Evolutionary conservation across 2,113 vertebrate species (phyloP), one percentile per base, ranked within the genome.

Genomic region (Hepsetus odoe): DNA sequence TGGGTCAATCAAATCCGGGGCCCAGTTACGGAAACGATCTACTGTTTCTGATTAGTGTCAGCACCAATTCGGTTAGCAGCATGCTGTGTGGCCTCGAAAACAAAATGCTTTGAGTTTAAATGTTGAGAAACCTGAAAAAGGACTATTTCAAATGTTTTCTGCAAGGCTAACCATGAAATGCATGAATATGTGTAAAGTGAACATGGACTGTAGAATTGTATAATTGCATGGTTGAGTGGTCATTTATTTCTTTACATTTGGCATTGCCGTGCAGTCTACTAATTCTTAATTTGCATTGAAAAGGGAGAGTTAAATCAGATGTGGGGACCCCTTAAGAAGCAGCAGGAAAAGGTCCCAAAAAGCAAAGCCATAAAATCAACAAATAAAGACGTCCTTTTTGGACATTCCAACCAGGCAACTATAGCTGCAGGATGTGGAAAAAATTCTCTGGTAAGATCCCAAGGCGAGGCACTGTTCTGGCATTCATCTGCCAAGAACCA

Each of bases 221-320:
- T 67, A 69, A 71, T 65, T 87, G 82, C 81, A 86, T 86, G 83
- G 79, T 77, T 85, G 76, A 67, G 65, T 75, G 75, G 72, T 81
- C 62, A 81, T 81, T 76, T 76, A 49, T 83, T 78, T 83, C 49
- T 79, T 64, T 81, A 77, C 53, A 72, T 73, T 79, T 83, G 67
- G 67, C 76, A 73, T 83, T 83, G 73, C 74, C 73, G 61, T 85
- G 35, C 76, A 66, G 79, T 77, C 59, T 81, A 77, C 83, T 89
- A 87, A 89, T 83, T 90, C 83, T 88, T 78, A 85, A 90, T 86
- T 89, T 88, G 89, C 88, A 90, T 91, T 90, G 80, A 90, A 89
- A 91, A 91, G 89, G 89, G 86, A 87, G 90, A 89, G 87, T 85
- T 89, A 80, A 87, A 86, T 87, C 89, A 89, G 83, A 90, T 87